Conservation (phyloP, 2,888 invertebrate genomes). For the Cantharis rustica region DNA sequence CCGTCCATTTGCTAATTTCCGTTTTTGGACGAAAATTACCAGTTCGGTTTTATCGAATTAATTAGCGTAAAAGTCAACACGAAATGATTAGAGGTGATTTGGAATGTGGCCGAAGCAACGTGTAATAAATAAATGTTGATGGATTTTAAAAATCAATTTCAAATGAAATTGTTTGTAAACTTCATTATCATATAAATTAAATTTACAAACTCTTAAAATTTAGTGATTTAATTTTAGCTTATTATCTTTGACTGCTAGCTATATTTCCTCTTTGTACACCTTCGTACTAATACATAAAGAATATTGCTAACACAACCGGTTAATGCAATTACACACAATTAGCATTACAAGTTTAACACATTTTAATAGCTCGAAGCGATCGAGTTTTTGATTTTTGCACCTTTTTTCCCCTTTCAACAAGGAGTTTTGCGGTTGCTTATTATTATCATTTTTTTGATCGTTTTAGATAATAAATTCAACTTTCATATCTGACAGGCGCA, state of each 20-base stretch:
- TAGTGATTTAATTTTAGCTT: constrained; percentile 26
- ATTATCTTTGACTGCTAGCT: constrained; percentile 16
- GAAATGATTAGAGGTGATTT: background rate
- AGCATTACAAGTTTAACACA: constrained; percentile 19
- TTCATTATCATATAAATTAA: constrained; percentile 1
- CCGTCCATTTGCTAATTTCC: no score
- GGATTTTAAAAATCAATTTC: background rate
- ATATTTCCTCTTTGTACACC: constrained; percentile 24
- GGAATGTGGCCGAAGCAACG: background rate
- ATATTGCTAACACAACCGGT: constrained; percentile 23
- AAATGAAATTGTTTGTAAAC: background rate
- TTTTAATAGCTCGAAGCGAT: constrained; percentile 9
- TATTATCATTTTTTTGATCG: background rate
- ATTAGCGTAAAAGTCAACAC: no score
- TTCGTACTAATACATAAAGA: constrained; percentile 23
- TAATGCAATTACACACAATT: constrained; percentile 31
- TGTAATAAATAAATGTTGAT: background rate
- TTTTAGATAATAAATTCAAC: background rate
- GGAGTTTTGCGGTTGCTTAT: background rate
- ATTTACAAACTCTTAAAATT: constrained; percentile 16
- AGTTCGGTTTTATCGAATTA: no score
- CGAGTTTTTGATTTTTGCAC: background rate
- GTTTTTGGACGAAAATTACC: no score
- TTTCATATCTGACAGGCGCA: background rate
- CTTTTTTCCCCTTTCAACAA: background rate